Conservation (phyloP, 2,113 vertebrate genomes). For the Amia ocellicauda region DNA sequence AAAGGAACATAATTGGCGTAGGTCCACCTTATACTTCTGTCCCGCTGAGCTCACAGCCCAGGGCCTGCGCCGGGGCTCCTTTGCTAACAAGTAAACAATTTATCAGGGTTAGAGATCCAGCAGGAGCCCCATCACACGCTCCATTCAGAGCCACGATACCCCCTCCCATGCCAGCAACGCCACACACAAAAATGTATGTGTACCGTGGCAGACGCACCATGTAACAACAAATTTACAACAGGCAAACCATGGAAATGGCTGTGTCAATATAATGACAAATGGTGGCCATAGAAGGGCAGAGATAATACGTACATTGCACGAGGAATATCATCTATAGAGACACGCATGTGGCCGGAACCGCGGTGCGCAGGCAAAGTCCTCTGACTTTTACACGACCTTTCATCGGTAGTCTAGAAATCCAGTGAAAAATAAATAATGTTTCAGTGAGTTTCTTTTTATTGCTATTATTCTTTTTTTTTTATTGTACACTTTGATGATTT, state of each 20-base stretch:
- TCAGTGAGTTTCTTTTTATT: not conserved
- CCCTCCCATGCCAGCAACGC: slow-evolving; percentile 54
- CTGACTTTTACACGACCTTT: too few relatives aligned
- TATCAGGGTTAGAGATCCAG: slow-evolving; percentile 80
- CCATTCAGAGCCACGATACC: slow-evolving; percentile 65
- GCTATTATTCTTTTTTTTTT: too few relatives aligned
- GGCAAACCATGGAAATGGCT: slow-evolving; percentile 80
- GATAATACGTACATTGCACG: not conserved
- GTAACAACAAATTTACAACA: slow-evolving; percentile 87
- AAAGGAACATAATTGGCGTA: slow-evolving; percentile 82
- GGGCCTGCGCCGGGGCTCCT: slow-evolving; percentile 63
- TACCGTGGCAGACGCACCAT: slow-evolving; percentile 80
- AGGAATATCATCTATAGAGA: not conserved
- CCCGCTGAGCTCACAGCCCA: slow-evolving; percentile 67
- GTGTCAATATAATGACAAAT: slow-evolving; percentile 79
- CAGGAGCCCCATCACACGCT: slow-evolving; percentile 68
- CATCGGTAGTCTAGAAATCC: too few relatives aligned
- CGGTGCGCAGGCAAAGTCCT: not conserved
- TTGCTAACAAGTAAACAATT: slow-evolving; percentile 82
- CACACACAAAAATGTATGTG: slow-evolving; percentile 79
- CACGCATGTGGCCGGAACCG: not conserved
- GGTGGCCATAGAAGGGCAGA: slow-evolving; percentile 59
- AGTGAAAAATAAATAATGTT: too few relatives aligned
- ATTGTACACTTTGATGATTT: not conserved
- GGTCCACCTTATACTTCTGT: slow-evolving; percentile 80